Evolutionary conservation across 2,113 vertebrate species (phyloP).

Genomic region (Tachysurus vachellii): DNA sequence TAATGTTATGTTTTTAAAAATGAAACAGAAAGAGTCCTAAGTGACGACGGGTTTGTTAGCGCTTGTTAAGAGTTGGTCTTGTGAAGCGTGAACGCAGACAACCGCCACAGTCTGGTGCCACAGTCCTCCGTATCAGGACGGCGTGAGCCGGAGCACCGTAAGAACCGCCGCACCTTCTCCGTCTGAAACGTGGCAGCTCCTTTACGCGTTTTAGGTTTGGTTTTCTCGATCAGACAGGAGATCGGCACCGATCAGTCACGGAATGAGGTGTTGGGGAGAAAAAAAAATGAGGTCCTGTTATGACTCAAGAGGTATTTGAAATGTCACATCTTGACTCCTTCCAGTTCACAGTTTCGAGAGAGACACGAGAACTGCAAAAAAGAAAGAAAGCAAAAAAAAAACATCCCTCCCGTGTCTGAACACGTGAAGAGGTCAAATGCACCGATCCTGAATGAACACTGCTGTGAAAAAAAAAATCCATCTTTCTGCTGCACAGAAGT

Average conservation of each 20-base stretch:
- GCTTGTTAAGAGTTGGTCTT: conserved; percentile 11
- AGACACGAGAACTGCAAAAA: background rate
- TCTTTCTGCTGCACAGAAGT: conserved; percentile 9
- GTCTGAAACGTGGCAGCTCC: conserved; percentile 44
- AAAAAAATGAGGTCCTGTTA: conserved; percentile 48
- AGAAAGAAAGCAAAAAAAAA: background rate
- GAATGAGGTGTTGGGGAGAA: conserved; percentile 6
- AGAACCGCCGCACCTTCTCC: background rate
- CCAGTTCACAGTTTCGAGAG: conserved; percentile 4
- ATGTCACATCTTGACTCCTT: conserved; percentile 19
- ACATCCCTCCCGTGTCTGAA: background rate
- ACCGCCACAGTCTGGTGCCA: conserved; percentile 25
- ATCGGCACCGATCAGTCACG: background rate
- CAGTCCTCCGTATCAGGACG: conserved; percentile 38
- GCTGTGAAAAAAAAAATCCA: too few relatives aligned
- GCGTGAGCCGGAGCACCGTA: conserved; percentile 24
- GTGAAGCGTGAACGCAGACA: conserved; percentile 13
- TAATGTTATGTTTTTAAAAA: conserved; percentile 56
- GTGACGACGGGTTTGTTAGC: conserved; percentile 39
- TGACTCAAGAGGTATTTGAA: conserved; percentile 44
- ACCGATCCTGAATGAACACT: background rate
- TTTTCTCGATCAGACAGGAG: conserved; percentile 23
- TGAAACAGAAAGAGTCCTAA: conserved; percentile 55
- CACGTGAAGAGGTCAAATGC: background rate
- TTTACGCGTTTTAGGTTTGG: conserved; percentile 1